A percentile compares a stretch with the other conserved stretches of the same genome.
Conservation (phyloP, 2,888 invertebrate species). For the Resseliella maxima region DNA sequence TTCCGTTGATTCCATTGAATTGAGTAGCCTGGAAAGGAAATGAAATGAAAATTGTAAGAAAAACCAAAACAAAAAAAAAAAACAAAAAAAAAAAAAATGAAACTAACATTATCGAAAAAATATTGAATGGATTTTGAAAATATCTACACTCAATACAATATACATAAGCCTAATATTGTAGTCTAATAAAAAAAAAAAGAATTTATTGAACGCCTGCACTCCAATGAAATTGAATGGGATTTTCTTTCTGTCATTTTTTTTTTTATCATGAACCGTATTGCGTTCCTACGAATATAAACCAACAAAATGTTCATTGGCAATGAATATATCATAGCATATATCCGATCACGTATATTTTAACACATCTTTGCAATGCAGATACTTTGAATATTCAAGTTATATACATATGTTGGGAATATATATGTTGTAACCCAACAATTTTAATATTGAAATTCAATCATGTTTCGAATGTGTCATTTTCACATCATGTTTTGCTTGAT, state of each 20-base stretch:
- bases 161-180: background rate
- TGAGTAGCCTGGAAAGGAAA: slow-evolving; percentile 76
- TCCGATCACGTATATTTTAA: background rate
- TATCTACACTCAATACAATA: background rate
- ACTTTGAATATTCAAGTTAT: background rate
- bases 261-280: background rate
- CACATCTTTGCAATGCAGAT: background rate
- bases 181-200: background rate
- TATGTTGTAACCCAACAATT: background rate
- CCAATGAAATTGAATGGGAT: too few relatives aligned
- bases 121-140: background rate
- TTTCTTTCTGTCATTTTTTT: too few relatives aligned
- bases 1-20: slow-evolving; percentile 87
- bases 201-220: too few relatives aligned
- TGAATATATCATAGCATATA: background rate
- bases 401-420: background rate
- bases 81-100: background rate
- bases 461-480: background rate
- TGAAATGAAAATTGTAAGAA: too few relatives aligned
- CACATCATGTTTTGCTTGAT: background rate
- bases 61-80: background rate
- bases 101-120: background rate
- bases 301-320: background rate
- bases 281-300: background rate
- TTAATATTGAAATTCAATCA: background rate